Conservation (phyloP, 2,888 invertebrate species). For the Polyploca ridens region DNA sequence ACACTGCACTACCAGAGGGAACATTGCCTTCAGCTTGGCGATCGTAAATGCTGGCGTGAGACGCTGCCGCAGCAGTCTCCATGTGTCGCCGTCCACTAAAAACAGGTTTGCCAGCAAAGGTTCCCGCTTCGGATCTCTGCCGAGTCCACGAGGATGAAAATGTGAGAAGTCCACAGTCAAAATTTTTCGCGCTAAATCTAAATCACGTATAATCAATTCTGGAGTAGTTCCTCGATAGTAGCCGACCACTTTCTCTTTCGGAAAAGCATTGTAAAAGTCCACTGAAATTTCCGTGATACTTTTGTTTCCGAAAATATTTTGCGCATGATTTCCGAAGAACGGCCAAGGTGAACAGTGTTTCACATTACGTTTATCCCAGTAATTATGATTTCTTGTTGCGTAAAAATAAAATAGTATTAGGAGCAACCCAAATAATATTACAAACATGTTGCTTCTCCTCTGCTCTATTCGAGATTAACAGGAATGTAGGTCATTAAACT, state of each 20-base stretch:
- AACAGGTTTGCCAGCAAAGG: slow-evolving; percentile 58
- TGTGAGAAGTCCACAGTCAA: slow-evolving; percentile 56
- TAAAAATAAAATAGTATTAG: slow-evolving; percentile 49
- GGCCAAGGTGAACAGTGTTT: slow-evolving; percentile 58
- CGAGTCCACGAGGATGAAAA: slow-evolving; percentile 58
- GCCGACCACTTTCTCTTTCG: slow-evolving; percentile 65
- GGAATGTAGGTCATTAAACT: background rate
- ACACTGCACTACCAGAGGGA: slow-evolving; percentile 63
- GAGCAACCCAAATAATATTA: slow-evolving; percentile 30
- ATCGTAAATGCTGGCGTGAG: slow-evolving; percentile 69
- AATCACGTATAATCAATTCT: slow-evolving; percentile 60
- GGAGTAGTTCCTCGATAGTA: slow-evolving; percentile 59
- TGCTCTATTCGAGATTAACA: slow-evolving; percentile 14
- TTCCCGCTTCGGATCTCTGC: slow-evolving; percentile 49
- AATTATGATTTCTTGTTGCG: slow-evolving; percentile 52
- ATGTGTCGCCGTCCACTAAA: slow-evolving; percentile 60
- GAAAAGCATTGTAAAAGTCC: slow-evolving; percentile 59
- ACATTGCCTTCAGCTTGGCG: slow-evolving; percentile 68
- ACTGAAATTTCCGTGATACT: slow-evolving; percentile 47
- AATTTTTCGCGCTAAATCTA: slow-evolving; percentile 54
- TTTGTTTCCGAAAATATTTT: slow-evolving; percentile 45
- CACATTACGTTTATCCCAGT: slow-evolving; percentile 62
- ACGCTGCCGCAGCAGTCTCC: slow-evolving; percentile 65
- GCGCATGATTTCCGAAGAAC: slow-evolving; percentile 58
- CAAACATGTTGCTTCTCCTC: slow-evolving; percentile 32